Percentiles rank a stretch among this genome's conserved stretches.
These are phyloP conservation scores for Tridacna crocea DNA, from an alignment of 2,888 invertebrate genomes.

Conservation along the genomic window DNA sequence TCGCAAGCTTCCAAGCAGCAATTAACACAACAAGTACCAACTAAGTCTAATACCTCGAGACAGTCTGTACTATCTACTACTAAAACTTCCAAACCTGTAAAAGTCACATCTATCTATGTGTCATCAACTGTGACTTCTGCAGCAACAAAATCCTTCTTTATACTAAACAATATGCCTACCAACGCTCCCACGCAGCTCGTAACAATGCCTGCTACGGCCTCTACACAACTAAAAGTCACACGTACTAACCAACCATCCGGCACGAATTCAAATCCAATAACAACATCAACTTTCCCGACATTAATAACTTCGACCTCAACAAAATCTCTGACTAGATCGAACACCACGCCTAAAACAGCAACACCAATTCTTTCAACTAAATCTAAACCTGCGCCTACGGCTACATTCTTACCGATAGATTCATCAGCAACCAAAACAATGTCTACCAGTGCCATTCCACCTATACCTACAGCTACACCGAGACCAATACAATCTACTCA, in stretches of 20 bases:
- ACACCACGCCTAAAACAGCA: background rate
- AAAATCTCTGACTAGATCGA: background rate
- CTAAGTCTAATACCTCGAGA: too few relatives aligned
- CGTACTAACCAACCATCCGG: background rate
- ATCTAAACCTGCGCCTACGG: background rate
- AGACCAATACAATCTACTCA: too few relatives aligned
- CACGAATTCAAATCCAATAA: background rate
- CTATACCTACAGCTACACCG: too few relatives aligned
- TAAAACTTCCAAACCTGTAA: too few relatives aligned
- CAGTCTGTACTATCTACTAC: too few relatives aligned
- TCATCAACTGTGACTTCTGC: too few relatives aligned
- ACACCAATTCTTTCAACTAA: background rate
- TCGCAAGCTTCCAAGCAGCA: too few relatives aligned
- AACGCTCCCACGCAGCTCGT: too few relatives aligned
- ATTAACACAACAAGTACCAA: too few relatives aligned
- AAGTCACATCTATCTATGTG: too few relatives aligned
- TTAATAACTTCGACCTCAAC: background rate
- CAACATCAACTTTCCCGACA: background rate
- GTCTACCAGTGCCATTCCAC: background rate
- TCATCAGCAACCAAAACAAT: background rate
- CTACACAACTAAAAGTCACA: background rate
- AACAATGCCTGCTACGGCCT: background rate
- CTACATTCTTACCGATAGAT: background rate
- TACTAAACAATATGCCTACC: too few relatives aligned
- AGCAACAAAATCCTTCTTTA: too few relatives aligned